Base-by-base conservation (phyloP, 2,888 invertebrate genomes). In the Bibio marci region DNA sequence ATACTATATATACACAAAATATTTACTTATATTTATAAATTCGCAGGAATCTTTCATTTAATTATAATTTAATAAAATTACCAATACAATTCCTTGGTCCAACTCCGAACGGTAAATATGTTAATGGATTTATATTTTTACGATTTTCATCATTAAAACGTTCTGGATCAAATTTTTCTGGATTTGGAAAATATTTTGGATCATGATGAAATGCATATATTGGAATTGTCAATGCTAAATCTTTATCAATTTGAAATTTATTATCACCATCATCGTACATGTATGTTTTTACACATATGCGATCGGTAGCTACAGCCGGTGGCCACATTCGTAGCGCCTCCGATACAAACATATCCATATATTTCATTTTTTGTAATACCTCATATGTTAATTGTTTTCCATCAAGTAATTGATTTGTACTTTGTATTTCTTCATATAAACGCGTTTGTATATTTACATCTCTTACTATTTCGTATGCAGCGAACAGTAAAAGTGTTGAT, bases 271-370 rank as follows among this genome's bases (percentile, higher is more conserved):
- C 43, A 5, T 50, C 50, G 17, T 54, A 59, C 40, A 40, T 65
- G 42, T 67, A 73, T 27, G 65, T 62, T 48, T 65, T 69, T 2
- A 54, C 49, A 44, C 73, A 72, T 1, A 55, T 14, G 17, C 72
- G 59, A 45, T 71, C 71, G 2, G 62, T 49, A 0, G 50, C 48
- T 0, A 57, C 40, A 0, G 50, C 62, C 1, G 66, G 55, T 0
- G 70, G 56, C 69, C 70, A 72, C 35, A 52, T 51, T 13, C 70
- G 52, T 6, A 70, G 47, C 0, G 59, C 41, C 48, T 70, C 70
- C 48, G 69, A 68, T 0, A 73, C 51, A 1, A 73, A 69, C 71
- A 71, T 71, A 41, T 74, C 73, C 59, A 75, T 51, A 42, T 74
- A 75, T 18, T 62, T 61, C 69, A 75, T 65, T 19, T 58, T 60